A percentile compares a stretch with the other conserved stretches of the same genome.
phyloP scores from a whole-genome alignment of 2,797 vertebrate genomes.

The Brachyalestes nurse region DNA sequence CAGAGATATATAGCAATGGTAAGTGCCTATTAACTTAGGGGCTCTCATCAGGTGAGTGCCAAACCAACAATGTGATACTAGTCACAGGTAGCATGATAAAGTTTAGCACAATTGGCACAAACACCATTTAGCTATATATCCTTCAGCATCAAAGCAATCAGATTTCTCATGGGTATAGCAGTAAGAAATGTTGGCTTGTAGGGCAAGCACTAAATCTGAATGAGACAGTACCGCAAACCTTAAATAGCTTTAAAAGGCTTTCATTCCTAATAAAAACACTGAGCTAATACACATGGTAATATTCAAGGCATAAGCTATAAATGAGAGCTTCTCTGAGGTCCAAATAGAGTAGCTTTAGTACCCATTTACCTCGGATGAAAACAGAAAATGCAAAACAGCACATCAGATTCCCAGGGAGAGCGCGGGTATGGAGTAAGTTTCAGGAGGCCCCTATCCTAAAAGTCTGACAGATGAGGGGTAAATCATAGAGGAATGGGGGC shows the following conservation, averaged over 20 bases:
- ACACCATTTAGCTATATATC: slow-evolving; percentile 57
- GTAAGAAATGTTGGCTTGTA: slow-evolving; percentile 60
- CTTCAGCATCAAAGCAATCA: slow-evolving; percentile 52
- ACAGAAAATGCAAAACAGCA: slow-evolving; percentile 65
- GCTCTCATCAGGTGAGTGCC: slow-evolving; percentile 12
- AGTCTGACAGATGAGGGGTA: slow-evolving; percentile 62
- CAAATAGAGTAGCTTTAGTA: slow-evolving; percentile 57
- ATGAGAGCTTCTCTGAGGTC: slow-evolving; percentile 56
- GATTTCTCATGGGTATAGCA: slow-evolving; percentile 62
- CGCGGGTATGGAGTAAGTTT: slow-evolving; percentile 63
- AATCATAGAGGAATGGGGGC: slow-evolving; percentile 58
- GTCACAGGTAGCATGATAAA: slow-evolving; percentile 15
- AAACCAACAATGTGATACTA: slow-evolving; percentile 22
- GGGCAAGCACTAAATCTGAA: slow-evolving; percentile 58
- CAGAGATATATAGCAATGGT: slow-evolving; percentile 62
- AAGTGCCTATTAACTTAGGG: slow-evolving; percentile 42
- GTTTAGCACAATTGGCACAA: slow-evolving; percentile 31
- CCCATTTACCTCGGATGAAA: slow-evolving; percentile 64
- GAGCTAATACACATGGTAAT: slow-evolving; percentile 47
- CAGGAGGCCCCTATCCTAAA: slow-evolving; percentile 69
- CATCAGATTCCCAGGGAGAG: slow-evolving; percentile 63
- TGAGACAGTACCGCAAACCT: slow-evolving; percentile 48
- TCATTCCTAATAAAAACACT: slow-evolving; percentile 53
- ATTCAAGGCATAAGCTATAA: slow-evolving; percentile 56
- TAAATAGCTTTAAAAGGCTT: slow-evolving; percentile 53